Base-by-base conservation (phyloP, 53 echinoderm and acorn worm genomes). In the Luidia sarsii region DNA sequence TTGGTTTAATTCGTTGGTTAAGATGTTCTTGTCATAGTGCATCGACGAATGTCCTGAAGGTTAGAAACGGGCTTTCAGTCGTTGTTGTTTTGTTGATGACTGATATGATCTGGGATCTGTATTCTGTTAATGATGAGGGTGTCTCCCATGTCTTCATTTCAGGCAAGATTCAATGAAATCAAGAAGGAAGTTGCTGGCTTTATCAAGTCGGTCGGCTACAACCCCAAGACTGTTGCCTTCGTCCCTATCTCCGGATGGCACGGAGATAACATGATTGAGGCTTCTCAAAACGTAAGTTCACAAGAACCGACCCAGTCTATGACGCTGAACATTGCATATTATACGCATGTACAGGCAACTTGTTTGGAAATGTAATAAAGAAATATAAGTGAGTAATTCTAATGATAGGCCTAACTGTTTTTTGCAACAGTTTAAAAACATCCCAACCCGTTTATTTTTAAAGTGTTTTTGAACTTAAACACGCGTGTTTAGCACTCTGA, bases 171-270 rank as follows among this genome's bases (percentile, higher is more conserved):
- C 70, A 54, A 60, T 4, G 94, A 94, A 53, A 94, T 94, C 66
- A 41, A 35, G 33, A 94, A 94, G 74, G 94, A 94, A 64, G 94
- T 94, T 1, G 32, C 79, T 2, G 23, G 4, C 11, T 94, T 85
- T 81, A 32, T 91, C 73, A 94, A 94, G 89, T 91, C 91, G 64
- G 72, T 91, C 14, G 94, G 94, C 23, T 94, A 94, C 86, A 88
- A 94, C 65, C 88, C 91, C 43, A 91, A 91, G 48, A 41, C 61
- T 4, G 91, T 94, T 21, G 68, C 88, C 2, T 94, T 88, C 34
- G 82, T 91, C 3, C 94, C 94, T 3, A 88, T 94, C n/a, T 94
- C 94, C 68, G 94, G 94, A n/a, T 94, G 85, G 82, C 88, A 88
- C 52, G 94, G 94, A 13, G 94, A 94, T 48, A 94, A 94, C 80